Evolutionary conservation across 2,888 invertebrate species (phyloP).

Genomic region (Macaria liturata): DNA sequence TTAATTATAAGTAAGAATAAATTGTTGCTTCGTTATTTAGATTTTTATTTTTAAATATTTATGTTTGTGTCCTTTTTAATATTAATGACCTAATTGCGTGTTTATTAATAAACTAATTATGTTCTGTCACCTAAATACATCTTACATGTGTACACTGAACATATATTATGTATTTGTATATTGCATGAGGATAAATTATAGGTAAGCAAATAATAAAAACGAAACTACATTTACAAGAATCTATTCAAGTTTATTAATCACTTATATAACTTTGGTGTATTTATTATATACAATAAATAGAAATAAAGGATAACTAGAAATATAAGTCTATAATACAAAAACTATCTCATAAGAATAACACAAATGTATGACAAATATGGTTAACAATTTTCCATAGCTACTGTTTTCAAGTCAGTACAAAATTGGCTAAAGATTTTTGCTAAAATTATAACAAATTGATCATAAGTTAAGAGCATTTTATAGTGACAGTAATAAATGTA

Average conservation of each 20-base stretch:
- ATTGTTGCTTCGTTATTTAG: constrained; percentile 40
- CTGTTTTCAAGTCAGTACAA: constrained; percentile 35
- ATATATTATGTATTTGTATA: no score
- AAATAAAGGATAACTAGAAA: constrained; percentile 60
- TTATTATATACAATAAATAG: constrained; percentile 80
- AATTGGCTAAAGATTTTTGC: constrained; percentile 57
- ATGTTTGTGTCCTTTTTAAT: no score
- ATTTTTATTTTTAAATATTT: not conserved
- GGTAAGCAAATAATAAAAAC: constrained; percentile 35
- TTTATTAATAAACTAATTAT: no score
- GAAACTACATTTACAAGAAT: constrained; percentile 67
- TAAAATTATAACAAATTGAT: constrained; percentile 49
- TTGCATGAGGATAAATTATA: no score
- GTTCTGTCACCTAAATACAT: no score
- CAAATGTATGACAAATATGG: constrained; percentile 35
- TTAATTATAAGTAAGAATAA: constrained; percentile 68
- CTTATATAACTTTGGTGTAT: constrained; percentile 81
- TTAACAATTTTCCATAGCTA: constrained; percentile 36
- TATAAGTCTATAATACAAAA: constrained; percentile 64
- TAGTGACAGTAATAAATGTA: no score
- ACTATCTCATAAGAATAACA: constrained; percentile 50
- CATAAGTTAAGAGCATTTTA: constrained; percentile 14
- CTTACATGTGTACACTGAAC: no score
- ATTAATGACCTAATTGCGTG: no score
- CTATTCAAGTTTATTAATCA: constrained; percentile 79